Conservation (phyloP, 2,797 vertebrate genomes). For the Cuniculus paca region DNA sequence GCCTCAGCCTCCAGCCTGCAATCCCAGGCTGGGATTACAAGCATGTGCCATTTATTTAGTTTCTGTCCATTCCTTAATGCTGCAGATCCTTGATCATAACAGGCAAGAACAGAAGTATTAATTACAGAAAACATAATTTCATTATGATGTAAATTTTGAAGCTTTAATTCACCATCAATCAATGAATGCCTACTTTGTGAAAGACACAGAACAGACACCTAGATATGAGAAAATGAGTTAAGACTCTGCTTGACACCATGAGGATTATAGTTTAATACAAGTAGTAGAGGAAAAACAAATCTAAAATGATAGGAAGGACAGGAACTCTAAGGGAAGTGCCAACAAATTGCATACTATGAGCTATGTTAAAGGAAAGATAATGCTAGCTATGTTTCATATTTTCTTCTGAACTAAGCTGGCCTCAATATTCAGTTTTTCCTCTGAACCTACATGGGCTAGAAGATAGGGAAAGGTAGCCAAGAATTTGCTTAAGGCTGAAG, state of each 20-base stretch:
- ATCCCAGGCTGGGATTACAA: background rate
- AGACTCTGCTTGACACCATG: background rate
- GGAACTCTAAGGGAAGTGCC: background rate
- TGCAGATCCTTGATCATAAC: background rate
- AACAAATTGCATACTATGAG: background rate
- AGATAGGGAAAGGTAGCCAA: conserved; percentile 30
- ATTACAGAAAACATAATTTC: conserved; percentile 29
- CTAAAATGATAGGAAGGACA: background rate
- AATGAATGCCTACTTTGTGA: conserved; percentile 22
- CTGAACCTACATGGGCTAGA: background rate
- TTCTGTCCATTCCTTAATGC: background rate
- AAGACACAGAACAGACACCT: background rate
- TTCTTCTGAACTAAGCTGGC: conserved; percentile 34
- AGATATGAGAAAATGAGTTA: conserved; percentile 43
- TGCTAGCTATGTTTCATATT: background rate
- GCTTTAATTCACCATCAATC: conserved; percentile 2
- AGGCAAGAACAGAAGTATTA: background rate
- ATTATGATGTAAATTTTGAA: conserved; percentile 34
- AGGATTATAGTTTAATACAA: background rate
- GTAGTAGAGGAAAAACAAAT: conserved; percentile 21
- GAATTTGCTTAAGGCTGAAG: background rate
- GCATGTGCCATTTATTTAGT: background rate
- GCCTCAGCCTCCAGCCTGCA: background rate
- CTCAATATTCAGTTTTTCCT: conserved; percentile 43
- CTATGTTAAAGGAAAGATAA: background rate